Evolutionary conservation across 2,797 vertebrate genomes (phyloP).

Genomic region (Eulemur albifrons): DNA sequence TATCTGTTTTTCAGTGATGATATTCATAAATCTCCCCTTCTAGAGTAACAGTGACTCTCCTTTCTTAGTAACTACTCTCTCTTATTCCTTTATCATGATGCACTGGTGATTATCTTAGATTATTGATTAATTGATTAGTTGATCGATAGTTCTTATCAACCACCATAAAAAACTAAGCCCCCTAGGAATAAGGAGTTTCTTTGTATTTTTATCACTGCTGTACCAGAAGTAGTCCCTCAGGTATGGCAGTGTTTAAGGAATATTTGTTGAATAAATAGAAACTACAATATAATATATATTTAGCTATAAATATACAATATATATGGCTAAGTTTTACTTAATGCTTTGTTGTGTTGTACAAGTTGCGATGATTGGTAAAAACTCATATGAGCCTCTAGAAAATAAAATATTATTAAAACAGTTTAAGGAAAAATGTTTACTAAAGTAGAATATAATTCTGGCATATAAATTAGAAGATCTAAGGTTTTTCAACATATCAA

Average conservation of each 20-base stretch:
- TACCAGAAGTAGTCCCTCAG: background rate
- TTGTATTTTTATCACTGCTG: background rate
- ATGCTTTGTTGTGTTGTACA: background rate
- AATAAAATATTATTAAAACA: background rate
- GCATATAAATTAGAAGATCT: background rate
- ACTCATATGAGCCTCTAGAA: background rate
- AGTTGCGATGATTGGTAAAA: background rate
- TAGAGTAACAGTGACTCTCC: background rate
- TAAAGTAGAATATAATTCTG: background rate
- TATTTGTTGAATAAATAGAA: background rate
- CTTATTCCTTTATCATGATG: background rate
- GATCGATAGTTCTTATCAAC: background rate
- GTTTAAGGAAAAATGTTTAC: background rate
- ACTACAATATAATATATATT: background rate
- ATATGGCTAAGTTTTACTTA: background rate
- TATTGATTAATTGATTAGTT: background rate
- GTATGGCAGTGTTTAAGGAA: background rate
- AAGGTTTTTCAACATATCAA: background rate
- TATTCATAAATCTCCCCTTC: background rate
- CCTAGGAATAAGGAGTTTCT: background rate
- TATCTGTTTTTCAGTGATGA: background rate
- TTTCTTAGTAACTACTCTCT: background rate
- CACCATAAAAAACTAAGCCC: background rate
- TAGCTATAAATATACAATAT: background rate
- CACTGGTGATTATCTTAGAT: background rate